These are phyloP conservation scores for Betta splendens DNA, from an alignment of 2,797 vertebrate species.

Conservation along the genomic window DNA sequence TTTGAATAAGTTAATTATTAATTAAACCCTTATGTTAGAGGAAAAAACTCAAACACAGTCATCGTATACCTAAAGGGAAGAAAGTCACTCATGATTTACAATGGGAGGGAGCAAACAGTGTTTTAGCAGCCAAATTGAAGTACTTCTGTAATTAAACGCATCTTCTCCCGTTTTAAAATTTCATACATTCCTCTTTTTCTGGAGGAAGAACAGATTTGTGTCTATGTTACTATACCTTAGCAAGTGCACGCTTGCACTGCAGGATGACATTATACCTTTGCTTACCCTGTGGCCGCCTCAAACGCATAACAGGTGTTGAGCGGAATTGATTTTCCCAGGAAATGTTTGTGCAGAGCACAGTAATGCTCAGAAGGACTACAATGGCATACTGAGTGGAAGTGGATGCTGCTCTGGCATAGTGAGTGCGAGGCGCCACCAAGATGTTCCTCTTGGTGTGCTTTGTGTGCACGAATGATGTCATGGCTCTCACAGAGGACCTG, in stretches of 20 bases:
- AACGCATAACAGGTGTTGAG: slow-evolving; percentile 57
- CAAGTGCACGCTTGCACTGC: slow-evolving; percentile 31
- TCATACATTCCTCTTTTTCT: background rate
- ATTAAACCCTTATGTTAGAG: background rate
- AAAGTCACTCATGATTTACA: background rate
- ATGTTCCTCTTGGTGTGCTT: slow-evolving; percentile 1
- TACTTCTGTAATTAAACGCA: background rate
- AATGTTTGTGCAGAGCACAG: slow-evolving; percentile 50
- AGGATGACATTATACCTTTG: slow-evolving; percentile 45
- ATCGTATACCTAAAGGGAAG: background rate
- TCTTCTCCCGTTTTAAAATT: background rate
- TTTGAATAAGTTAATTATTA: no score
- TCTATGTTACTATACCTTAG: slow-evolving; percentile 14
- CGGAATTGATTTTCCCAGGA: slow-evolving; percentile 63
- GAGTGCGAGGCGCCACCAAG: slow-evolving; percentile 17
- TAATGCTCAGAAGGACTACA: slow-evolving; percentile 33
- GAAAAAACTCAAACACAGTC: background rate
- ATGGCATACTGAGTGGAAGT: slow-evolving; percentile 27
- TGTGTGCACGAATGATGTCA: slow-evolving; percentile 7
- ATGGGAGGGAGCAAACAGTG: background rate
- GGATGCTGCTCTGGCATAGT: slow-evolving; percentile 18
- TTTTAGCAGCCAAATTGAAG: background rate
- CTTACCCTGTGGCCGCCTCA: slow-evolving; percentile 44
- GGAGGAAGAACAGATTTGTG: background rate
- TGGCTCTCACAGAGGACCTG: background rate